Evolutionary conservation across 2,888 invertebrate species (phyloP), one percentile per base, ranked within the genome.

Genomic region (Tachina lurida): DNA sequence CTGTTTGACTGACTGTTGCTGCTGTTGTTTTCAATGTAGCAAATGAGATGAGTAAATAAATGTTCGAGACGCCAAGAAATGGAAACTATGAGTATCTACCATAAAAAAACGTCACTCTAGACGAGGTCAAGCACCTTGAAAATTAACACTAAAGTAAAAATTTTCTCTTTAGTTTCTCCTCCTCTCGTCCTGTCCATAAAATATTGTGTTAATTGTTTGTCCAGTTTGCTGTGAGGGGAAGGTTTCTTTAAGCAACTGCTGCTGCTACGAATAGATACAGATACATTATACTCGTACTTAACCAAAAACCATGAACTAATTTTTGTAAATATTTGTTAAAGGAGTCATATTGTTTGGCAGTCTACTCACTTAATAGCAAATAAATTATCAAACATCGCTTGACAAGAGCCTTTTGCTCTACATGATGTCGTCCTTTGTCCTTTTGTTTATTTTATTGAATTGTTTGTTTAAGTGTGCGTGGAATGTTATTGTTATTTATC

Each of bases 91-190:
- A 31, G 31, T 31, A 31, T 31, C 31, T 31, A 22, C 22, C 39
- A 31, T 52, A 41, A 75, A 60, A 7, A 60, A 19, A 65, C 13
- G 2, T 54, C 17, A 43, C 43, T 1, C 43, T 17, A 86, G 82
- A 82, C 85, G 78, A 86, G 85, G 75, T 82, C 82, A 86, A 82
- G 74, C 85, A 86, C 82, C 82, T 75, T 60, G 41, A 79, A 82
- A 62, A 49, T 82, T 39, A 31, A 31, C 15, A 43, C 63, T 70
- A 52, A 58, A 49, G 60, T 39, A 74, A 67, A n/a, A 52, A 62
- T 47, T 62, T 39, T 19, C 8, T 43, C 31, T 31, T 31, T 4
- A 8, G 63, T 56, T 56, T 31, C 19, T n/a, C 43, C 43, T 47
- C 15, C 41, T 17, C 43, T 52, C 62, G 31, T 31, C 43, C 43